Base-by-base conservation (phyloP, 2,797 vertebrate genomes). In the Mormyrops boulengeri region DNA sequence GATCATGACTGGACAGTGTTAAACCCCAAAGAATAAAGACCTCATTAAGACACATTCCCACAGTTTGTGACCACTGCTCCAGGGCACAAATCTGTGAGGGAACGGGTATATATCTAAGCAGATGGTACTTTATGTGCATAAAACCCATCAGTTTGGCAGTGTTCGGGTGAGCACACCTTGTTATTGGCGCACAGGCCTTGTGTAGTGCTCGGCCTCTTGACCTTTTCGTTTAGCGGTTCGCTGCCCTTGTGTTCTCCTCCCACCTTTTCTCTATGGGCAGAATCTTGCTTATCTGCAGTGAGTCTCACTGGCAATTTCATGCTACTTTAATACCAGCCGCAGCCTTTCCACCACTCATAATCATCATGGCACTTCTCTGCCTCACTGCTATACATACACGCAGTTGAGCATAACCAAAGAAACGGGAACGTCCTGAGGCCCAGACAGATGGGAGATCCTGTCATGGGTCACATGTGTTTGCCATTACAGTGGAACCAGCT, bases 271-370 rank as follows among this genome's bases (percentile, higher is more conserved):
- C 47, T 85, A 30, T 85, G 82, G 82, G 41, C n/a, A 85, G 41
- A 85, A 85, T 85, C 44, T 26, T 6, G 4, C 30, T 30, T 87
- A 38, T 38, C 14, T 38, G 12, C 30, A 87, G 26, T 38, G 12
- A 34, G 85, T 88, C 30, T 62, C 49, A 77, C 47, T 88, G 17
- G 17, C 62, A 88, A 47, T 77, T 80, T 53, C 69, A 50, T 88
- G 62, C 73, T 77, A 14, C 22, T 55, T 30, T 41, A n/a, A 30
- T 77, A 47, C 30, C 49, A 30, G 8, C 87, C 47, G 1, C 47
- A 88, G 88, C 88, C 14, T n/a, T 38, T 38, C 4, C n/a, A 34
- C 14, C 26, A 38, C 30, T 87, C 57, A 50, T n/a, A n/a, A 30
- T 52, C 30, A 30, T 55, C 34, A 57, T 57, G 12, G 26, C 5